Base-by-base conservation (phyloP, 2,888 invertebrate species). In the Lycocerus yunnanus region DNA sequence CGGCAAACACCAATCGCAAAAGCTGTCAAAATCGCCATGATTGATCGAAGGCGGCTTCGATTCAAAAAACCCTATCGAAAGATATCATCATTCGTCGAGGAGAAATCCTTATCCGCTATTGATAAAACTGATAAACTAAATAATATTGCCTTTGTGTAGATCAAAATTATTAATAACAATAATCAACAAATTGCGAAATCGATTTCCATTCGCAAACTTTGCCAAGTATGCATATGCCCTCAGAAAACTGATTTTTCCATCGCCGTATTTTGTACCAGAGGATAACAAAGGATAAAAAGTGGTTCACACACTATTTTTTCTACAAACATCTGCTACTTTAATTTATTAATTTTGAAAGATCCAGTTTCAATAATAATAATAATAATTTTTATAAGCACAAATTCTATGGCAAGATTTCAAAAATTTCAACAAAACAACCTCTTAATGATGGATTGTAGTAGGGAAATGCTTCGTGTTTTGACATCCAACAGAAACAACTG, bases 1-100 rank as follows among this genome's bases (percentile, higher is more conserved):
- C 85, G 85, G 85, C 83, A 83, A 81, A 81, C 77, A 79, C 82
- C 83, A 84, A 85, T 84, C 81, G 82, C 77, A 81, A 80, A 83
- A 80, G 79, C 82, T 85, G 85, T 85, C 85, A 85, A 78, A 78
- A 76, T 78, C 68, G 74, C 77, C 74, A 83, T 85, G 85, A 85
- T 85, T 84, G 86, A 86, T 86, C 75, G 83, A 81, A 83, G 83
- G 82, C 83, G 83, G 83, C 80, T 65, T 63, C 69, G 65, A 69
- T 73, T 79, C 80, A 81, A 81, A 81, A 79, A 72, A 72, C 68
- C 69, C 68, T 68, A 71, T 76, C 70, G 68, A 76, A 76, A 63
- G 69, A 43, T 72, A 75, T 77, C 72, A 72, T 66, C 58, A 27
- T 68, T 72, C 72, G 68, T 65, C 58, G 73, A 73, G 70, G 18